Base-by-base conservation (phyloP, 1,140 invertebrate species). In the Vollenhovia emeryi region DNA sequence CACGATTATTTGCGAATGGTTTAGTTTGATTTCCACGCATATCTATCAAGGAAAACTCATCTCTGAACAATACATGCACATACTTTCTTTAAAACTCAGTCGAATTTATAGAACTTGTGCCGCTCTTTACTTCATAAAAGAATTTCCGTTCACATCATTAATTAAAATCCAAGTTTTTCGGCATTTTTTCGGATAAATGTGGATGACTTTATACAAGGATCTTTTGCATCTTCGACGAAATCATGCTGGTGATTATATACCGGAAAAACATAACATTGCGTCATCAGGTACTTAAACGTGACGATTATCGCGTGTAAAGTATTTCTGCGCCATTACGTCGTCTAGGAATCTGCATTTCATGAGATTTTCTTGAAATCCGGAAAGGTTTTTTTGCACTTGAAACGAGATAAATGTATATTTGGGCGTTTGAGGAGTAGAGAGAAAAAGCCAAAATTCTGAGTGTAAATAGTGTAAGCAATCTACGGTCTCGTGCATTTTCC, bases 51-150 rank as follows among this genome's bases (percentile, higher is more conserved):
- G 1, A 24, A 40, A 43, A 57, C 33, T 36, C 3, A 18, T 55
- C 48, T 75, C 21, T 15, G 8, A 9, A 43, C 24, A 36, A 27
- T 40, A 57, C 8, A 75, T 55, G 13, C 30, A 21, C n/a, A n/a
- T n/a, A n/a, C n/a, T 55, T 40, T 74, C 18, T 74, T 50, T n/a
- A 5, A n/a, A 7, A 69, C 0, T 1, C 9, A 24, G 5, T 15
- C 9, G 24, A 57, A 75, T 75, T 59, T 59, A 59, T 75, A 59
- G 15, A 59, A 40, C 15, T 75, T 40, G 18, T 24, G 15, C 43
- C 36, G 59, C 43, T 11, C 21, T 75, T 24, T 9, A n/a, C 62
- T 62, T 76, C 24, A 1, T 18, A 9, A 0, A 33, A 55, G 3
- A 27, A 62, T 15, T 60, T n/a, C 11, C 45, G 13, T n/a, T 8